Base-by-base conservation (phyloP, 2,797 vertebrate species). In the Pangasius djambal region DNA sequence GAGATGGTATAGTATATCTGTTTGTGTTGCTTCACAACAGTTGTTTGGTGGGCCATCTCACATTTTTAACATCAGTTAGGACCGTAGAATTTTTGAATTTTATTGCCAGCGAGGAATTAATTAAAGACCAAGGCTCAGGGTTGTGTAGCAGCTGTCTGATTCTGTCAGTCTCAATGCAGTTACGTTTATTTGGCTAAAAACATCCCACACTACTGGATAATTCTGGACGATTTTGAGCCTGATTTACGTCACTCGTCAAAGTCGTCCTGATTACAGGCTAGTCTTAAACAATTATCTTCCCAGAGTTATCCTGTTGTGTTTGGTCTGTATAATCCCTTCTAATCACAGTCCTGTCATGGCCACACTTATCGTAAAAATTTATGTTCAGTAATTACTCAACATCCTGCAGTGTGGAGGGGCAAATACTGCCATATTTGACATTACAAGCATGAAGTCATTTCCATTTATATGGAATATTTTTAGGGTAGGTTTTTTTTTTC, bases 391-490 rank as follows among this genome's bases (percentile, higher is more conserved):
- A 77, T 77, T 25, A 77, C 48, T 77, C 37, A 48, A 48, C 72
- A 52, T 2, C 28, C 75, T 78, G 74, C 25, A 44, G 37, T 13
- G 15, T 44, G 22, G 20, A 13, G 37, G 72, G 40, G 9, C 9
- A 74, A 74, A 48, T 74, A 25, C 9, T 48, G 25, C 44, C 40
- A 15, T 44, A 28, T 74, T 28, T 44, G 20, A 12, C 40, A 74
- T 74, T 25, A 44, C 20, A 44, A 48, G 25, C 22, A 34, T 34
- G 34, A 70, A 70, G 37, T 15, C 44, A 75, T 75, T 75, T 75
- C 44, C 74, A 75, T 75, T 75, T 75, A 44, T 75, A 75, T 75
- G 40, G 10, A 48, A 75, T 48, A 48, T 74, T 44, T 75, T 75
- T 10, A 40, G 6, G 22, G 10, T 9, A 75, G 25, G 22, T 13